Conservation (phyloP, 92 coral and sea anemone species). For the Pocillopora grandis region DNA sequence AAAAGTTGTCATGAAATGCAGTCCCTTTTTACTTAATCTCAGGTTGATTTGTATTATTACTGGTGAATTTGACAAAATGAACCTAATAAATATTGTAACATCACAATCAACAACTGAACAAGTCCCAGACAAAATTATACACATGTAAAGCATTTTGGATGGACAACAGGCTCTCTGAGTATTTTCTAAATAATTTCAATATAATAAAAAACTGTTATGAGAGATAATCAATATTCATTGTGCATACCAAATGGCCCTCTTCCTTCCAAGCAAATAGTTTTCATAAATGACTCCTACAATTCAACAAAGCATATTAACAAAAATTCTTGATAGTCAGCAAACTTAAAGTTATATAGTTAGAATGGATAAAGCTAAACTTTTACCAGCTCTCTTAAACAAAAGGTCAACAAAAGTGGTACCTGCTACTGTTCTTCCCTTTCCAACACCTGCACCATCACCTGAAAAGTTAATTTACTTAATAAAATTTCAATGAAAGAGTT, state of each 20-base stretch:
- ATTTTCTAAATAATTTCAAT: no score
- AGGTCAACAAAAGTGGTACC: constrained; percentile 44
- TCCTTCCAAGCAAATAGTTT: constrained; percentile 89
- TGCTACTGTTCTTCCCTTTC: constrained; percentile 98
- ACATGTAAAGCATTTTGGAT: no score
- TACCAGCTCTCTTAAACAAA: background rate
- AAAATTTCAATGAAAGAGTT: no score
- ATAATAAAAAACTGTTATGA: no score
- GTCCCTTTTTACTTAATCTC: no score
- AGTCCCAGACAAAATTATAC: no score
- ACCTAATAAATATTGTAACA: no score
- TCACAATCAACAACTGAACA: no score
- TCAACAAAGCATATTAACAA: background rate
- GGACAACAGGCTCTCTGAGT: no score
- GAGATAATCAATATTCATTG: background rate
- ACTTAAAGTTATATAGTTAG: background rate
- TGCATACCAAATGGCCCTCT: constrained; percentile 91
- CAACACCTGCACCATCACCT: constrained; percentile 99
- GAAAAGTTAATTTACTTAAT: background rate
- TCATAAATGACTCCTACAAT: constrained; percentile 85
- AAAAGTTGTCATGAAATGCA: no score
- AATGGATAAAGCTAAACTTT: background rate
- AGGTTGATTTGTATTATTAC: no score
- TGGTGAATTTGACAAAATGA: no score
- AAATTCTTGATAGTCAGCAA: background rate